Base-by-base conservation (phyloP, 1,140 invertebrate genomes). In the Anoplophora glabripennis region DNA sequence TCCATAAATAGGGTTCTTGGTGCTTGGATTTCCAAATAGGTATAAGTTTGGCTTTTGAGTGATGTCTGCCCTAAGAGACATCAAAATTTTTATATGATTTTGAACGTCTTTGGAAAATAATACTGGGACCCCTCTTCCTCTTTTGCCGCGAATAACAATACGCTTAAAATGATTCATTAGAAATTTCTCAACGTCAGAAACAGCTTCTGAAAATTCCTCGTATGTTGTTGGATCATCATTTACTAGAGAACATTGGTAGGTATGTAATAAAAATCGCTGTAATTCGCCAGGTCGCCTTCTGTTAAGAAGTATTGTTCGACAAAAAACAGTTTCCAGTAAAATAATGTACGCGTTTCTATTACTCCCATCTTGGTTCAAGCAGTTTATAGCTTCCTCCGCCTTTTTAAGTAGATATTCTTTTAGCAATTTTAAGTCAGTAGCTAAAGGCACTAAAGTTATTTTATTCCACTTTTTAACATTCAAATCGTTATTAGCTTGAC, bases 381-480 rank as follows among this genome's bases (percentile, higher is more conserved):
- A 7, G 33, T 49, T 47, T 33, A n/a, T 61, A 57, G 9, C 15
- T 1, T 15, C 51, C 45, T 35, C 65, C 55, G n/a, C n/a, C n/a
- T n/a, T 42, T 60, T 62, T 14, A 18, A 51, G 49, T 10, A 72
- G 53, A 49, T 68, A 66, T 52, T 74, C 57, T 64, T 72, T 73
- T 4, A 73, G 51, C 5, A 63, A 51, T 70, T 72, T 72, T 35
- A 73, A 59, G 51, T 73, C 72, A 66, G 61, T 70, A 14, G 71
- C 72, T 33, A 74, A 62, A 15, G 71, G 71, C 7, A 73, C 59
- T 12, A 72, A 69, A 21, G 68, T 73, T 53, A 71, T 44, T 42
- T 72, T 72, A 44, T 72, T 72, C 62, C 56, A 72, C 56, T 73
- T 74, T 17, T 72, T 73, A 17, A 52, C 56, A 57, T 71, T 68